Evolutionary conservation across 2,113 vertebrate species (phyloP).

Genomic region (Drymodes brunneopygia): DNA sequence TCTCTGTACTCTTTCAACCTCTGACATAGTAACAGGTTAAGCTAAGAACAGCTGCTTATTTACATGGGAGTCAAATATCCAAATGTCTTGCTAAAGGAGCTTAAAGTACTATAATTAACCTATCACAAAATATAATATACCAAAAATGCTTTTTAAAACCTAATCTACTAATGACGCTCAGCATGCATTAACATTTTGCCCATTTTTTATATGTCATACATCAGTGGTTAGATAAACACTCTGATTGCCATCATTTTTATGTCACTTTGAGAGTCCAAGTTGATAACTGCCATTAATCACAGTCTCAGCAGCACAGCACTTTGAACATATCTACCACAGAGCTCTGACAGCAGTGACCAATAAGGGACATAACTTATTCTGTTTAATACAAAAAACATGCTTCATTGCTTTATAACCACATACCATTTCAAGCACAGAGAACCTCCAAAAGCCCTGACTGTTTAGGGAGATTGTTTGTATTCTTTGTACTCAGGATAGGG

Average conservation of each 20-base stretch:
- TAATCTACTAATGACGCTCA: not conserved
- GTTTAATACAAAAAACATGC: not conserved
- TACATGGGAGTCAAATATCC: not conserved
- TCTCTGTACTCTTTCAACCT: not conserved
- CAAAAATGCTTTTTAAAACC: constrained; percentile 17
- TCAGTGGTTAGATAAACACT: constrained; percentile 29
- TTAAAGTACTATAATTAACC: constrained; percentile 21
- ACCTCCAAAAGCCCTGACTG: not conserved
- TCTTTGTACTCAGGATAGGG: not conserved
- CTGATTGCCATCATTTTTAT: constrained; percentile 42
- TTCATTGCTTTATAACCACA: not conserved
- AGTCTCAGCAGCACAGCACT: not conserved
- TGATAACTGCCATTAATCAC: constrained; percentile 50
- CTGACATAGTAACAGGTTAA: not conserved
- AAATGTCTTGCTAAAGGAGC: not conserved
- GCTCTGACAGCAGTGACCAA: not conserved
- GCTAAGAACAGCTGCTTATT: not conserved
- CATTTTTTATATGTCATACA: not conserved
- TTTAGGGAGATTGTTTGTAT: not conserved
- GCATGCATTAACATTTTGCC: constrained; percentile 15
- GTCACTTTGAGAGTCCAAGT: not conserved
- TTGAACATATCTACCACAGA: not conserved
- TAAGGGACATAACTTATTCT: not conserved
- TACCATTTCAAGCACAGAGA: not conserved
- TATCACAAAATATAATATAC: not conserved